Conservation (phyloP, 2,797 vertebrate genomes). For the Morelia viridis region DNA sequence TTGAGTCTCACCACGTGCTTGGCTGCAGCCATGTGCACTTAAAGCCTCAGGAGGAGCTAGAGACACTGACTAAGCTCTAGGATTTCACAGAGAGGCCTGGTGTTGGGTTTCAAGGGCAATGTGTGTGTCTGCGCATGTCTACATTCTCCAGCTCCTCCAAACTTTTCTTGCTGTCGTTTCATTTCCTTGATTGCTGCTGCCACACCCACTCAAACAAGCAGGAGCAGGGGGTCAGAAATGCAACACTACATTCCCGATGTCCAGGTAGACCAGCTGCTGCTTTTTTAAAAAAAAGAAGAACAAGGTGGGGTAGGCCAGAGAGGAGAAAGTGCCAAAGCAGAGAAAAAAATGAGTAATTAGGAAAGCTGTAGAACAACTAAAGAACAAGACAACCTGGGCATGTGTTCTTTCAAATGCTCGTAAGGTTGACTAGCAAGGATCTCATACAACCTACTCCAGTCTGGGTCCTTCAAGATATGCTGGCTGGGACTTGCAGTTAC, state of each 20-base stretch:
- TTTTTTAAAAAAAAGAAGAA: neutral
- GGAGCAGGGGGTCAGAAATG: conserved; percentile 3
- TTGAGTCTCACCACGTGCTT: conserved; percentile 65
- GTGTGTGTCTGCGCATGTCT: neutral
- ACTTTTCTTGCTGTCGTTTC: neutral
- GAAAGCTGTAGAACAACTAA: conserved; percentile 30
- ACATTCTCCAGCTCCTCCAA: neutral
- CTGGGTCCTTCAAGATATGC: neutral
- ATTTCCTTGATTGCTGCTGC: conserved; percentile 2
- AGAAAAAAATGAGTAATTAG: neutral
- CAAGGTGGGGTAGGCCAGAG: conserved; percentile 26
- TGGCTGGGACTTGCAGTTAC: neutral
- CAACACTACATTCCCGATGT: neutral
- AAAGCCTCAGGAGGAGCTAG: conserved; percentile 44
- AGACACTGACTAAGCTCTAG: conserved; percentile 46
- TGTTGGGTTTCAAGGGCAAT: conserved; percentile 57
- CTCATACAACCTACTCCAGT: neutral
- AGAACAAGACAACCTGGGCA: conserved; percentile 40
- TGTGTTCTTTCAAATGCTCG: conserved; percentile 25
- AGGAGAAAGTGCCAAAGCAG: conserved; percentile 24
- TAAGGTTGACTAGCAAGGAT: conserved; percentile 37
- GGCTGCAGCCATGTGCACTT: conserved; percentile 56
- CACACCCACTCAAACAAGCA: neutral
- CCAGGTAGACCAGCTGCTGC: neutral
- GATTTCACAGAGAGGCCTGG: conserved; percentile 53